phyloP scores from a whole-genome alignment of 2,113 vertebrate species.

The Syrrhaptes paradoxus region DNA sequence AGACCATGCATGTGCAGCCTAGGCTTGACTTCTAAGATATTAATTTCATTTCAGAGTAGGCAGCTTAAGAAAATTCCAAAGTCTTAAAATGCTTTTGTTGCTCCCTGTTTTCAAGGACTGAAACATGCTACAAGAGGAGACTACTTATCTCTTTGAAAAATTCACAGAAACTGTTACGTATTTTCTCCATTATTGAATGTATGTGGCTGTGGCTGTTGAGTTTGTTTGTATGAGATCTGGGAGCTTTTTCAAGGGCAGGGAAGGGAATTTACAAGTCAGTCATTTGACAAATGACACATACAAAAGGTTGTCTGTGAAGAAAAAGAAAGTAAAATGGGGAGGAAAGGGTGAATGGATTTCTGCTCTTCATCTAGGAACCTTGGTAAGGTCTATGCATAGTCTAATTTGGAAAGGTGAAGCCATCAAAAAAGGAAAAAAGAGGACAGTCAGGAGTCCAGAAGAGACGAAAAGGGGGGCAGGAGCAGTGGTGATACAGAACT shows the following conservation, averaged over 20 bases:
- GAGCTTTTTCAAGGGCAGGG: background rate
- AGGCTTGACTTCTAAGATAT: background rate
- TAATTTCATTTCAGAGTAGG: background rate
- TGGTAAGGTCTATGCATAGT: background rate
- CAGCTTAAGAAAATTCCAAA: background rate
- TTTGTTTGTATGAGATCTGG: background rate
- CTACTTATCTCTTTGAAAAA: background rate
- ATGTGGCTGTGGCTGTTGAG: background rate
- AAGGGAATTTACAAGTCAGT: background rate
- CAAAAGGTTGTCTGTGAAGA: background rate
- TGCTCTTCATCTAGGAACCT: background rate
- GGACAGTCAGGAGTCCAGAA: background rate
- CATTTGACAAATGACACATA: background rate
- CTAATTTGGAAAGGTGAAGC: background rate
- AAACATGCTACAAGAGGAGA: background rate
- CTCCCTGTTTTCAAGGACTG: conserved; percentile 1
- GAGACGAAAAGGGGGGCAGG: background rate
- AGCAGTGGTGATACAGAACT: background rate
- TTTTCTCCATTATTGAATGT: conserved; percentile 22
- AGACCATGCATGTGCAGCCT: background rate
- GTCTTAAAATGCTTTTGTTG: conserved; percentile 4
- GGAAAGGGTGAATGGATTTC: background rate
- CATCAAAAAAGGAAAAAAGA: background rate
- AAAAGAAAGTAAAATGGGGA: background rate
- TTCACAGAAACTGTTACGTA: background rate